Evolutionary conservation across 1,140 invertebrate genomes (phyloP).

Genomic region (Panagrolaimus sp.): DNA sequence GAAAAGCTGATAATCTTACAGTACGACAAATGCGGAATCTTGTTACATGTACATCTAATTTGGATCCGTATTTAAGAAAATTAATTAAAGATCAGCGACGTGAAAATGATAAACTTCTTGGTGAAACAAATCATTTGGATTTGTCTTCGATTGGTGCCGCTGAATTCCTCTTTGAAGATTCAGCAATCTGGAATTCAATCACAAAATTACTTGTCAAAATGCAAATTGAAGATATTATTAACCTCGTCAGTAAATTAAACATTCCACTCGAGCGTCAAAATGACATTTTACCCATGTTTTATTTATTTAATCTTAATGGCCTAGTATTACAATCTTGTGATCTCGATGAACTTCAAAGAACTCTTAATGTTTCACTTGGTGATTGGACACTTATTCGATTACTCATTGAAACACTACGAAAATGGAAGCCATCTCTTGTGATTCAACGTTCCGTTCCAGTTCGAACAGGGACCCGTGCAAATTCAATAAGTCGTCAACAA

Average conservation of each 20-base stretch:
- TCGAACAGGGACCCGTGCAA: not conserved
- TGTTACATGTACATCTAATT: constrained; percentile 55
- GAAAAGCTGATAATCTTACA: constrained; percentile 44
- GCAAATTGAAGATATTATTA: constrained; percentile 43
- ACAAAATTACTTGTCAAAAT: constrained; percentile 50
- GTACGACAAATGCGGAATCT: constrained; percentile 53
- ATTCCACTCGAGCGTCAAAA: constrained; percentile 38
- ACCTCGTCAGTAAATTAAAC: constrained; percentile 43
- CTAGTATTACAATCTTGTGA: constrained; percentile 53
- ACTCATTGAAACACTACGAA: constrained; percentile 53
- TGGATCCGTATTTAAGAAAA: constrained; percentile 56
- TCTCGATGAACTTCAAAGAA: constrained; percentile 46
- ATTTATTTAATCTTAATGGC: constrained; percentile 52
- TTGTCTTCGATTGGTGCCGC: constrained; percentile 38
- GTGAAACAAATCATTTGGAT: constrained; percentile 16
- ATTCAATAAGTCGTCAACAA: not conserved
- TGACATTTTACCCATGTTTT: constrained; percentile 34
- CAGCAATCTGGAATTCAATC: constrained; percentile 45
- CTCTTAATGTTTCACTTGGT: constrained; percentile 49
- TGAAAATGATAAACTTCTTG: constrained; percentile 30
- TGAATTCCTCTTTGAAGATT: constrained; percentile 49
- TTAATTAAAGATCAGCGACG: constrained; percentile 40
- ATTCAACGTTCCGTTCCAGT: not conserved
- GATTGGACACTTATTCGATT: constrained; percentile 56
- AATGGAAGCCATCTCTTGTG: constrained; percentile 27